A percentile compares a stretch with the other conserved stretches of the same genome.
Evolutionary conservation across 2,113 vertebrate species (phyloP).

Genomic region (Phrynosoma platyrhinos): DNA sequence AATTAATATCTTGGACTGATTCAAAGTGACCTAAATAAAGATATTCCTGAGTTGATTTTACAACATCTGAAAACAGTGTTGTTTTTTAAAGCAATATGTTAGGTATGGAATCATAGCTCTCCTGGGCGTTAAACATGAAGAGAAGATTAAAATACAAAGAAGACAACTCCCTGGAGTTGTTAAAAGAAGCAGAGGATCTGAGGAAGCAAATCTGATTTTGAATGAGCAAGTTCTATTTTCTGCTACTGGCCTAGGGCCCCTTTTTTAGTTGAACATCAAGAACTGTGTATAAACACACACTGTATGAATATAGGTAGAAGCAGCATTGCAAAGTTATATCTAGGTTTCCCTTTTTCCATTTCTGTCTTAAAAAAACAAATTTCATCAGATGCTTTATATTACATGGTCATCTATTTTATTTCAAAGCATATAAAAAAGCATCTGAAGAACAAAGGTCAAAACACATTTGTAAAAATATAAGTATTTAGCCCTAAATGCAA

Average conservation of each 20-base stretch:
- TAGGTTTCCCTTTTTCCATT: neutral
- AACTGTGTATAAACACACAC: neutral
- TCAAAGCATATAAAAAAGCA: too few species aligned
- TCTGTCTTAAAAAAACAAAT: neutral
- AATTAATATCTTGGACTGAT: neutral
- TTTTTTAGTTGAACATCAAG: neutral
- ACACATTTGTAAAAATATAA: neutral
- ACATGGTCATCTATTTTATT: neutral
- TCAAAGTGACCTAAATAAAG: neutral
- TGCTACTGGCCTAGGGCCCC: conserved; percentile 7
- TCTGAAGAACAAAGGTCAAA: neutral
- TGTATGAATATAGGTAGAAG: neutral
- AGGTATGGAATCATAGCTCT: neutral
- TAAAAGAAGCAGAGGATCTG: neutral
- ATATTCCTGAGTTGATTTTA: neutral
- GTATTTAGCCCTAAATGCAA: too few species aligned
- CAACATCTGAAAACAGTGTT: neutral
- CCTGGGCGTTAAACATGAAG: conserved; percentile 34
- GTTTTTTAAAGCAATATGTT: rapidly evolving
- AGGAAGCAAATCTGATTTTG: conserved; percentile 1
- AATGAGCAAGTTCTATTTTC: conserved; percentile 21
- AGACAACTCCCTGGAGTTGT: conserved; percentile 45
- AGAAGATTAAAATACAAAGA: conserved; percentile 61
- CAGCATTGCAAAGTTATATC: neutral
- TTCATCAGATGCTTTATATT: neutral